Conservation (phyloP, 2,888 invertebrate genomes). For the Apotomis capreana region DNA sequence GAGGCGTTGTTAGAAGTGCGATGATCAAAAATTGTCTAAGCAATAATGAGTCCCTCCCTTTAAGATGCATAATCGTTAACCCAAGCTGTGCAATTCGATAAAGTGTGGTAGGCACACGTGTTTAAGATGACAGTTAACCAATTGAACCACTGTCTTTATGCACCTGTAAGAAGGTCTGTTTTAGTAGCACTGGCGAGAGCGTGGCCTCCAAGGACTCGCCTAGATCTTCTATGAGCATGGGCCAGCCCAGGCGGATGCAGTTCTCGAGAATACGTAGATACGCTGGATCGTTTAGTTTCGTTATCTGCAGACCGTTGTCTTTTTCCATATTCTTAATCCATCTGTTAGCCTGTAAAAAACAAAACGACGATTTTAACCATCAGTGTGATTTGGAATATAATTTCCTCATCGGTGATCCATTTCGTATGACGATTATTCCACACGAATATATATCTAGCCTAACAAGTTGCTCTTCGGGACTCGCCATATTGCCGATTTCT, state of each 20-base stretch:
- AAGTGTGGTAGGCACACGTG: no score
- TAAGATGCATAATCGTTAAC: no score
- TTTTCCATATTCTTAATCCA: constrained; percentile 96
- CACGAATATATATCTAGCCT: no score
- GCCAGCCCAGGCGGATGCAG: constrained; percentile 92
- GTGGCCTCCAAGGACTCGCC: constrained; percentile 95
- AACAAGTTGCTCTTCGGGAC: no score
- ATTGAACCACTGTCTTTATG: constrained; percentile 14
- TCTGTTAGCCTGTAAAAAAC: constrained; percentile 88
- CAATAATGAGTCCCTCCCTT: no score
- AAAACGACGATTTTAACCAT: not conserved
- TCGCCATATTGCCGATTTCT: no score
- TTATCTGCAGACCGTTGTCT: constrained; percentile 87
- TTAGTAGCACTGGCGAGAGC: constrained; percentile 90
- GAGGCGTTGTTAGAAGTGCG: not conserved
- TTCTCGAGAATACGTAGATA: constrained; percentile 92
- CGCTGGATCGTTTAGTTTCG: constrained; percentile 90
- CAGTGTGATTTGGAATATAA: not conserved
- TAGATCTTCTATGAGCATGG: constrained; percentile 94
- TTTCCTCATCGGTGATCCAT: no score
- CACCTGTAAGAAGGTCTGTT: constrained; percentile 90
- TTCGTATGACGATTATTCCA: no score
- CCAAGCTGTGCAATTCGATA: no score
- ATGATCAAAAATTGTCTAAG: not conserved
- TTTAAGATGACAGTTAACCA: no score